phyloP scores from a whole-genome alignment of 2,888 invertebrate genomes.

The Archips crataeganus region DNA sequence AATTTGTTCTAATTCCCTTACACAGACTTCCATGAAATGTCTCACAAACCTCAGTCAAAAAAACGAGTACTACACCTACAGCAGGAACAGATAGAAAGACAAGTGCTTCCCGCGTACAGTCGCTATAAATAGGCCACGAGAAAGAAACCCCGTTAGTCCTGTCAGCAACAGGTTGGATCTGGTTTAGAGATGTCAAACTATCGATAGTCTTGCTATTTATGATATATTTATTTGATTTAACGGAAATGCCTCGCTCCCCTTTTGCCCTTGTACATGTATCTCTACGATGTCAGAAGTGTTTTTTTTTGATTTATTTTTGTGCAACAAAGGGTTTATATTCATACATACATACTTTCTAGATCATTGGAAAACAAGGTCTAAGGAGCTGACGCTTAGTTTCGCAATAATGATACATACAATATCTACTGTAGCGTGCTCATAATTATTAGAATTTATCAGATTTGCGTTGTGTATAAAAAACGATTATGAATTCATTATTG shows the following conservation, averaged over 20 bases:
- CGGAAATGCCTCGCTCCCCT: neutral
- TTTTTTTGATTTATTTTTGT: too few species aligned
- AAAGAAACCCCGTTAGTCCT: constrained; percentile 9
- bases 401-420: neutral
- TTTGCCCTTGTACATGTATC: too few species aligned
- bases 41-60: too few species aligned
- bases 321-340: too few species aligned
- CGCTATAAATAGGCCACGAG: constrained; percentile 11
- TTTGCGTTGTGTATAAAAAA: neutral
- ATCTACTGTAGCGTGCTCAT: neutral
- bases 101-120: neutral
- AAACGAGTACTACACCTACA: too few species aligned
- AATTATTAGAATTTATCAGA: neutral
- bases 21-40: too few species aligned
- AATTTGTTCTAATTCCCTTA: too few species aligned
- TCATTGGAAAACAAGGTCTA: neutral
- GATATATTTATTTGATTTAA: neutral
- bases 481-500: neutral
- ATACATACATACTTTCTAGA: neutral
- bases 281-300: too few species aligned
- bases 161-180: constrained; percentile 13
- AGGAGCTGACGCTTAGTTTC: neutral
- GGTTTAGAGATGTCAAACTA: neutral
- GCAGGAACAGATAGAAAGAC: neutral
- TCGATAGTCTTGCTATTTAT: neutral